Evolutionary conservation across 2,888 invertebrate species (phyloP).

Genomic region (Xylota segnis): DNA sequence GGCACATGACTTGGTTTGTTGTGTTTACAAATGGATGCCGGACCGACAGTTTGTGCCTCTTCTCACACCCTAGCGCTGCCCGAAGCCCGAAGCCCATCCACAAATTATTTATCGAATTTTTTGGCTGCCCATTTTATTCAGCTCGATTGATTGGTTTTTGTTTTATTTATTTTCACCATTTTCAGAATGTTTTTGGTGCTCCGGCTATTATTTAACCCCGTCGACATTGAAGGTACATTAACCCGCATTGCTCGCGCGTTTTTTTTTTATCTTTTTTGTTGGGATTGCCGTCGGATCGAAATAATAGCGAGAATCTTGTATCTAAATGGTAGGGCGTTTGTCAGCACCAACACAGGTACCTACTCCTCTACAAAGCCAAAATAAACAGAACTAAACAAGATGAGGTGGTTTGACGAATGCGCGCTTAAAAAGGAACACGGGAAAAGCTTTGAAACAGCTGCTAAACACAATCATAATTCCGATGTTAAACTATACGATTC

Average conservation of each 20-base stretch:
- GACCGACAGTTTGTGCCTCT: constrained; percentile 25
- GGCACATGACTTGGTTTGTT: constrained; percentile 63
- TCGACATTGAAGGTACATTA: constrained; percentile 73
- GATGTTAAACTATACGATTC: background rate
- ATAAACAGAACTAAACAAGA: constrained; percentile 6
- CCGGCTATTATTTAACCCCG: constrained; percentile 64
- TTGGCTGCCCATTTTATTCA: constrained; percentile 8
- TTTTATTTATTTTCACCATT: constrained; percentile 39
- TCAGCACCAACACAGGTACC: constrained; percentile 33
- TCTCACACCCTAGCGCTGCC: background rate
- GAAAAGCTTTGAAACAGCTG: constrained; percentile 46
- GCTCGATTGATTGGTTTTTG: constrained; percentile 30
- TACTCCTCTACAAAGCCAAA: background rate
- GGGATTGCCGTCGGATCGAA: constrained; percentile 8
- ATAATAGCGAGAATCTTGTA: constrained; percentile 12
- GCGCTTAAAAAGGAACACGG: background rate
- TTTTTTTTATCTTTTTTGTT: constrained; percentile 4
- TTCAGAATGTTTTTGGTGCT: constrained; percentile 34
- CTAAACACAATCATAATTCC: constrained; percentile 14
- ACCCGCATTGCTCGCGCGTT: constrained; percentile 32
- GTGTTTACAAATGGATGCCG: constrained; percentile 63
- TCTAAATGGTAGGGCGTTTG: constrained; percentile 14
- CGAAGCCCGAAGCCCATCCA: background rate
- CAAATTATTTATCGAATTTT: constrained; percentile 35
- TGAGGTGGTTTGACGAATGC: constrained; percentile 5